Conservation (phyloP, 2,888 invertebrate genomes). For the Synergus itoensis region DNA sequence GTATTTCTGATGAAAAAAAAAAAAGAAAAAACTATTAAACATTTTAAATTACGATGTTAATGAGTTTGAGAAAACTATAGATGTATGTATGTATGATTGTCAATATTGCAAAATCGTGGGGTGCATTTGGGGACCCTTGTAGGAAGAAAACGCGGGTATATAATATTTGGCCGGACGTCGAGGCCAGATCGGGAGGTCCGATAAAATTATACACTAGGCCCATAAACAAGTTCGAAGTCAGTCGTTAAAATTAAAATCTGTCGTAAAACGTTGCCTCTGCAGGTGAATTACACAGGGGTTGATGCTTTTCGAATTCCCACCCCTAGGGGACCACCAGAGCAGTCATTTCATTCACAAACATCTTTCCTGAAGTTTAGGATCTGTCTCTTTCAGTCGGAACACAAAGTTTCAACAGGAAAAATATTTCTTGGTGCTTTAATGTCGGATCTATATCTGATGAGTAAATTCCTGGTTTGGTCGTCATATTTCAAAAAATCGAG, state of each 20-base stretch:
- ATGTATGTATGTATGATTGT: conserved; percentile 9
- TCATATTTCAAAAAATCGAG: conserved; percentile 1
- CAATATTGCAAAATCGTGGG: conserved; percentile 42
- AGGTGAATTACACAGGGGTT: conserved; percentile 31
- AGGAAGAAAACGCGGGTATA: conserved; percentile 55
- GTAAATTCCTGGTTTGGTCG: neutral
- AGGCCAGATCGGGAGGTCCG: conserved; percentile 73
- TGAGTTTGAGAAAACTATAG: conserved; percentile 24
- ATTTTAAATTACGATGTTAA: conserved; percentile 1
- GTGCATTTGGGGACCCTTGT: conserved; percentile 53
- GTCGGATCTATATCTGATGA: conserved; percentile 1
- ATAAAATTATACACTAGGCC: conserved; percentile 75
- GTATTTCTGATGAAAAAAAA: neutral
- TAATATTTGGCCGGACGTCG: conserved; percentile 69
- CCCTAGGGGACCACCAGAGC: conserved; percentile 1
- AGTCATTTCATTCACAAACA: neutral
- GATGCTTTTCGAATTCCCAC: neutral
- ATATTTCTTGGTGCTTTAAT: neutral
- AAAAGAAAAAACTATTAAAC: conserved; percentile 6
- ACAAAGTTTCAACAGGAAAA: neutral
- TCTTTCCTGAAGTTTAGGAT: neutral
- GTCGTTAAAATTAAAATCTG: conserved; percentile 75
- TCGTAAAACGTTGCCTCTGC: conserved; percentile 48
- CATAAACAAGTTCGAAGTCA: conserved; percentile 71
- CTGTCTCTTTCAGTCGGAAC: neutral